Percentiles rank a stretch among this genome's conserved stretches.
Evolutionary conservation across 2,113 vertebrate species (phyloP).

Genomic region (Rhinolophus ferrumequinum): DNA sequence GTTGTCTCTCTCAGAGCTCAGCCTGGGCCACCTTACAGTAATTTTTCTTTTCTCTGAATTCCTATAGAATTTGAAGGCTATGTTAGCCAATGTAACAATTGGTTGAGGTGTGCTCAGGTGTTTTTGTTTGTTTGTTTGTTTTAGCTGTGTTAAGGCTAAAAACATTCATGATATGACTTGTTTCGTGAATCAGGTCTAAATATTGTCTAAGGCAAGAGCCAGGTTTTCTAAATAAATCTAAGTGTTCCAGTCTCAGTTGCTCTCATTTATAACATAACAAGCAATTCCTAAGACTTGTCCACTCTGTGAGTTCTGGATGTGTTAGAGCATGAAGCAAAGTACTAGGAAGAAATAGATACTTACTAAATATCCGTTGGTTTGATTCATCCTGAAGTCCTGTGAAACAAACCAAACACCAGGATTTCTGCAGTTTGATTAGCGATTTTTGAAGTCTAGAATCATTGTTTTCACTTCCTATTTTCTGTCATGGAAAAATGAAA

Average conservation of each 20-base stretch:
- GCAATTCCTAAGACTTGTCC: not conserved
- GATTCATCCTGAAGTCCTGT: not conserved
- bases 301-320: not conserved
- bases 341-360: not conserved
- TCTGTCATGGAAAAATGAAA: not conserved
- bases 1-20: not conserved
- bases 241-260: not conserved
- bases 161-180: not conserved
- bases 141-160: not conserved
- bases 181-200: not conserved
- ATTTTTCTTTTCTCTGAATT: not conserved
- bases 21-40: not conserved
- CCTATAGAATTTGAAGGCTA: not conserved
- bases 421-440: not conserved
- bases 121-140: not conserved
- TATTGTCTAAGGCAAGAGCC: not conserved
- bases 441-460: slow-evolving; percentile 1
- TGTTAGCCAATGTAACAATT: not conserved
- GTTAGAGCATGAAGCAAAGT: not conserved
- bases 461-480: not conserved
- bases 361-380: not conserved
- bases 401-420: not conserved
- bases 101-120: not conserved
- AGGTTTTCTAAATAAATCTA: not conserved
- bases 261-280: not conserved